Evolutionary conservation across 2,888 invertebrate species (phyloP).

Genomic region (Rotaria socialis): DNA sequence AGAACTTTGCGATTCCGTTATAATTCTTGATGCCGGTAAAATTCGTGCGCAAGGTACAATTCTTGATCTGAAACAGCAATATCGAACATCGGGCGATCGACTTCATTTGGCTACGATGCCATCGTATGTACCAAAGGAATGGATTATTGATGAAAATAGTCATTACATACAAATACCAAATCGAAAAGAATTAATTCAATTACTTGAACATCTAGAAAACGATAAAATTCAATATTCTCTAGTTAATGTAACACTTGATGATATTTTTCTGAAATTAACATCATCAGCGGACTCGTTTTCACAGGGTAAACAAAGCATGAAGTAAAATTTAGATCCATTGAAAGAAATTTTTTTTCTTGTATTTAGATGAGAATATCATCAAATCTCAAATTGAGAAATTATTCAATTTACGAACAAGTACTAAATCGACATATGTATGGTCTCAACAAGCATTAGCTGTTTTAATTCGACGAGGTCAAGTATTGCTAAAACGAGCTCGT

Average conservation of each 20-base stretch:
- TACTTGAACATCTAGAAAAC: not conserved
- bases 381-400: not conserved
- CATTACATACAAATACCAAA: not conserved
- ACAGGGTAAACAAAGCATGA: not conserved
- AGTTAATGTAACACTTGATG: constrained; percentile 1
- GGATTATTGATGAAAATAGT: not conserved
- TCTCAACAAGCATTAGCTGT: not conserved
- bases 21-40: constrained; percentile 19
- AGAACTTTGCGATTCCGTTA: constrained; percentile 30
- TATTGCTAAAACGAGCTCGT: not conserved
- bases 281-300: not conserved
- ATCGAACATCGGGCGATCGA: not conserved
- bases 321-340: too few relatives aligned
- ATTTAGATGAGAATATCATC: not conserved
- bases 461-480: not conserved
- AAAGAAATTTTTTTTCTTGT: not conserved
- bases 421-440: not conserved
- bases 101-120: not conserved
- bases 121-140: not conserved
- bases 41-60: constrained; percentile 16
- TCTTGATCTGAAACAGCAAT: not conserved
- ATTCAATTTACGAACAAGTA: not conserved
- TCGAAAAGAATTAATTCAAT: not conserved
- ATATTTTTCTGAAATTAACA: not conserved
- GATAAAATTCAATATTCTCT: not conserved